Base-by-base conservation (phyloP, 1,140 invertebrate species). In the Rhagoletis zephyria region DNA sequence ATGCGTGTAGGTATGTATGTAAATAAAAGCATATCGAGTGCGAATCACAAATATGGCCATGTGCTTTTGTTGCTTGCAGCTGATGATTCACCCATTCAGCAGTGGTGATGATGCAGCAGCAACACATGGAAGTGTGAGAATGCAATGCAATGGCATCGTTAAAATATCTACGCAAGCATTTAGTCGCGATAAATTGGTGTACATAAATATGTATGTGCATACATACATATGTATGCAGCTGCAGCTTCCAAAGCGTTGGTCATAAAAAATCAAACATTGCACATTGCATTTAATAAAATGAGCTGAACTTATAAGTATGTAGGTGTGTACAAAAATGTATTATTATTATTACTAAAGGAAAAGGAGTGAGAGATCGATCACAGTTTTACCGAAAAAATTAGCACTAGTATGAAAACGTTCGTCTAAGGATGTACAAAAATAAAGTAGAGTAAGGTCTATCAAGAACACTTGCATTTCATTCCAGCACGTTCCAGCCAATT, bases 11-110 rank as follows among this genome's bases (percentile, higher is more conserved):
- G 40, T 40, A 40, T 9, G 19, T 67, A 67, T 30, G 40, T n/a
- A 30, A 30, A 30, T 40, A 67, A 67, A 70, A 7, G 16, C 30
- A 56, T 19, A n/a, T 19, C 30, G 30, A 81, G 48, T 81, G 45
- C 48, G 48, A 81, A 81, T 59, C 2, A 81, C 74, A 81, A 81
- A 81, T 81, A 81, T 59, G 74, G 48, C 45, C 74, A 81, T 81
- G 74, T 81, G 74, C 5, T 81, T 56, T 81, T 70, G 30, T 45
- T 48, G 7, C 7, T 56, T 19, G 74, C n/a, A 19, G 45, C 74
- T 81, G 74, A 81, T 81, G 74, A 81, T 51, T 81, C 74, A 81
- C 48, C 56, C 48, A 56, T 7, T 74, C 67, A 81, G 16, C 30
- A 30, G 30, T 30, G 30, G 30, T 56, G 74, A 9, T 51, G 48